These are phyloP conservation scores for Microctonus aethiopoides DNA, from an alignment of 2,888 invertebrate species.

Conservation along the genomic window DNA sequence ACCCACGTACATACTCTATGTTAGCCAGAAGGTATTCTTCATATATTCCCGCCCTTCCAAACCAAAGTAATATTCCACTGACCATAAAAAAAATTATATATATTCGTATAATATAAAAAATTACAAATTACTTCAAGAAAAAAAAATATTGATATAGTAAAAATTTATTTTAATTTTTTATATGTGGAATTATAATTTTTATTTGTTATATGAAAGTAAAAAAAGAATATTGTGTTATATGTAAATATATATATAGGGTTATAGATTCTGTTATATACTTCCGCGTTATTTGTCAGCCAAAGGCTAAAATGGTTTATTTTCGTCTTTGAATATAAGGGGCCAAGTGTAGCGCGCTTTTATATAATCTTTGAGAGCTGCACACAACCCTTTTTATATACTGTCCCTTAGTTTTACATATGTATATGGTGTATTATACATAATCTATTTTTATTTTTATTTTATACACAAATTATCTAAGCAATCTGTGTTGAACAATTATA, in stretches of 20 bases:
- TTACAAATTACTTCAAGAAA: no score
- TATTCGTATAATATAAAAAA: no score
- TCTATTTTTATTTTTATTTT: background rate
- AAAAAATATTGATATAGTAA: no score
- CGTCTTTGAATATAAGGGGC: background rate
- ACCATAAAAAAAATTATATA: background rate
- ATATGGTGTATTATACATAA: background rate
- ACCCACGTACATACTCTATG: no score
- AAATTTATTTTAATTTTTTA: no score
- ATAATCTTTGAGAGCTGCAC: background rate
- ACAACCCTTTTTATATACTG: background rate
- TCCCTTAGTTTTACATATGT: background rate
- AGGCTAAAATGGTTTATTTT: conserved; percentile 6
- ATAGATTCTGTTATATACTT: background rate
- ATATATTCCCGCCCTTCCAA: background rate
- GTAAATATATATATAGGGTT: no score
- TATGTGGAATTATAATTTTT: no score
- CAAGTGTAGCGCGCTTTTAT: background rate
- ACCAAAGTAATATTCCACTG: background rate
- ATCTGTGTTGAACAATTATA: background rate
- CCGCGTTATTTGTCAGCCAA: background rate
- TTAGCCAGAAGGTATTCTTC: background rate
- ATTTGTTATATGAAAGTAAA: no score
- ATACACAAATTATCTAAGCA: background rate
- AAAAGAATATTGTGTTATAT: background rate